A percentile compares a stretch with the other conserved stretches of the same genome.
phyloP scores from a whole-genome alignment of 2,888 invertebrate species.

The Troglohyphantes excavatus region DNA sequence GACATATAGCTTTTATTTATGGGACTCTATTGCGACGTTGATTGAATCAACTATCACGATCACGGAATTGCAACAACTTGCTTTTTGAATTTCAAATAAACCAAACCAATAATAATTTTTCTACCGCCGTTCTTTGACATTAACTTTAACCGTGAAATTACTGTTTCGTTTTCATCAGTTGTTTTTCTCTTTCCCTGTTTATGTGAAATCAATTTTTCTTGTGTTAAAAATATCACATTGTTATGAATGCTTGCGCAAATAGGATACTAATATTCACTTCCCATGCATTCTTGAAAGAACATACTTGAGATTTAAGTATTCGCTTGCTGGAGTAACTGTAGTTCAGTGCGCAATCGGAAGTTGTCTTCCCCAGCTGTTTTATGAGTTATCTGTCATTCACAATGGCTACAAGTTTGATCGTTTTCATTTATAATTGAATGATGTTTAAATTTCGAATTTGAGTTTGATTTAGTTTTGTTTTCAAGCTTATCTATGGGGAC shows the following conservation, averaged over 20 bases:
- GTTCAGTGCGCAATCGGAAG: neutral
- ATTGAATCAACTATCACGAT: too few relatives aligned
- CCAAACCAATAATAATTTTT: neutral
- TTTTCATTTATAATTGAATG: conserved; percentile 2
- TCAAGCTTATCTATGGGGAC: conserved; percentile 71
- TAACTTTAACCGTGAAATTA: conserved; percentile 25
- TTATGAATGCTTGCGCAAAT: conserved; percentile 62
- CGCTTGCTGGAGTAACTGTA: neutral
- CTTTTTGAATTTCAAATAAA: too few relatives aligned
- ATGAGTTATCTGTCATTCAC: neutral
- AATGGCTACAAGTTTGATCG: neutral
- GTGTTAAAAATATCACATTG: conserved; percentile 43
- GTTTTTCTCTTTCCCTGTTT: conserved; percentile 39
- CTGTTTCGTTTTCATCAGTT: conserved; percentile 55
- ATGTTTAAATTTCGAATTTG: neutral
- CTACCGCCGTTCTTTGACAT: neutral
- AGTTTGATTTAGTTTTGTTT: neutral
- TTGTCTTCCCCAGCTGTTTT: neutral
- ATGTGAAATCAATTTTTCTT: conserved; percentile 44
- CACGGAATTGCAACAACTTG: too few relatives aligned
- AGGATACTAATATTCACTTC: conserved; percentile 47
- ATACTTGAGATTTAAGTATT: conserved; percentile 30
- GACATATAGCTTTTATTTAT: too few relatives aligned
- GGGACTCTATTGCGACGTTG: too few relatives aligned
- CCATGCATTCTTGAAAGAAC: conserved; percentile 28